Base-by-base conservation (phyloP, 35 echinoderm and acorn worm species). In the Patiria miniata region DNA sequence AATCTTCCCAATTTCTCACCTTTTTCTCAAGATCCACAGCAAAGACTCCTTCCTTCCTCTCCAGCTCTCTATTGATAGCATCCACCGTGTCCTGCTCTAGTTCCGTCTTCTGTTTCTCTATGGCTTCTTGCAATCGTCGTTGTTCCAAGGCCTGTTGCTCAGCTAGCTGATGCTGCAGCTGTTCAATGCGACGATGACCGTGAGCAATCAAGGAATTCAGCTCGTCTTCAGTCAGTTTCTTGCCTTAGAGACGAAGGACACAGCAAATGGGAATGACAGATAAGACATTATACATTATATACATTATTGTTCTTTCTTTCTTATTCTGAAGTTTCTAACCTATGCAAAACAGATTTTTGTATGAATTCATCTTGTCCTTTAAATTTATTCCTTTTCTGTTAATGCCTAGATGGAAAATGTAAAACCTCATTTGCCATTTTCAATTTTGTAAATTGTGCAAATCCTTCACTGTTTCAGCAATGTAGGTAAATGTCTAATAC, bases 121-220 rank as follows among this genome's bases (percentile, higher is more conserved):
- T 38, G 8, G 96, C 92, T 7, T 51, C 34, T 23, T 40, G 86
- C 1, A 99, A 39, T 77, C 92, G 83, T 83, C 89, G 68, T 79
- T 94, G 85, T 61, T 99, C 96, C 86, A 94, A 58, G 40, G 93
- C 83, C 44, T 94, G 92, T 65, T 94, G 96, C 81, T 99, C 92
- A 50, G 93, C 93, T 8, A 99, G 93, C 51, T 92, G 91, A 39
- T 79, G 86, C 34, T 99, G 96, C 0, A 99, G 87, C 68, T 94
- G 96, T n/a, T 99, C 93, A 16, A 99, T 88, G 22, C 96, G 83
- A 36, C 90, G 89, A 78, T 94, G 92, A 2, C 86, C 90, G 53
- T 99, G 89, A 58, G 89, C 96, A 58, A 99, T 99, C n/a, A 99
- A 79, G 7, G 96, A 88, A 60, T 99, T 99, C 65, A 99, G 54